Base-by-base conservation (phyloP, 2,888 invertebrate species). In the Cecidostiba fungosa region DNA sequence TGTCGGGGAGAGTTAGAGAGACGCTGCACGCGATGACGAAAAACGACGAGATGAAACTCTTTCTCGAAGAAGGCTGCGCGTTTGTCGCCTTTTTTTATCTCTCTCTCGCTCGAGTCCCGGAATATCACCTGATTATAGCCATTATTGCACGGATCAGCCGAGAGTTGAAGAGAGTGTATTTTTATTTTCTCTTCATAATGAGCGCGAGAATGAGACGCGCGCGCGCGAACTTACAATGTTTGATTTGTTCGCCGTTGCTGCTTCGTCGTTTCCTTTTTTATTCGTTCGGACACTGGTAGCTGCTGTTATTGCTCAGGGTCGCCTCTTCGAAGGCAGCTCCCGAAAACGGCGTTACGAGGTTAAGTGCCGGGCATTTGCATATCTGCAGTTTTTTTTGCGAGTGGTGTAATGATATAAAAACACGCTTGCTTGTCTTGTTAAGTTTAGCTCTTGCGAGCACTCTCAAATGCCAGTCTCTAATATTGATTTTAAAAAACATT, bases 111-210 rank as follows among this genome's bases (percentile, higher is more conserved):
- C 23, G 72, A 47, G 73, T 80, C 76, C n/a, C 47, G 69, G 80
- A 77, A 74, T 54, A 74, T 86, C 83, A 77, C 43, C 80, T 86
- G 86, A 86, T 86, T 86, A 86, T 86, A 86, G 83, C 86, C 83
- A 86, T 86, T 86, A 86, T 80, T 80, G 72, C 69, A 69, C 74
- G 85, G 82, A 85, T 85, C 66, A 81, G 39, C 79, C n/a, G n/a
- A 3, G 36, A n/a, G 23, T 3, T 14, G 32, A 0, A 16, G 62
- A 29, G 79, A 19, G 14, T 39, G 77, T 73, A 80, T 85, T 77
- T 80, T 85, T 74, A 80, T 85, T 72, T 80, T 85, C 84, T 70
- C 43, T 76, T 43, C 32, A 74, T 80, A 84, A 84, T 76, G 79
- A 77, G 70, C 72, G 66, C 39, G 66, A 66, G 66, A 54, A 14